Evolutionary conservation across 30 jellyfish, hydroid and myxozoan genomes (phyloP).

Genomic region (Mastigias papua): DNA sequence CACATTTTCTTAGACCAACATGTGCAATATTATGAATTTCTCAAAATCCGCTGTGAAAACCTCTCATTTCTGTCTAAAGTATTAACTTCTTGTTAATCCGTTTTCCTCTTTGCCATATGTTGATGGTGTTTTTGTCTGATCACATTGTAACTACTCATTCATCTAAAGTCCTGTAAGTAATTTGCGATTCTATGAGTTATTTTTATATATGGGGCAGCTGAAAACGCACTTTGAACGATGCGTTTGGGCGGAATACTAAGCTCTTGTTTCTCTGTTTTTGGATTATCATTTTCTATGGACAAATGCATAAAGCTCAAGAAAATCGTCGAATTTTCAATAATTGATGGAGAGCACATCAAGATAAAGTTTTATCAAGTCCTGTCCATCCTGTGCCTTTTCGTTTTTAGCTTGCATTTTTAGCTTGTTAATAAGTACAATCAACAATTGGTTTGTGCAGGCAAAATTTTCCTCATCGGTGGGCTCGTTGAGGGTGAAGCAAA

Average conservation of each 20-base stretch:
- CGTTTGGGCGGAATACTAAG: neutral
- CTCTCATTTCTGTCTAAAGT: neutral
- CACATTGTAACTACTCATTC: neutral
- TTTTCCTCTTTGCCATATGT: neutral
- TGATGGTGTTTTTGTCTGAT: neutral
- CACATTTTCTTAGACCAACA: no score
- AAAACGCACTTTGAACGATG: neutral
- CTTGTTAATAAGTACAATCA: no score
- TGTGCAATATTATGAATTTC: no score
- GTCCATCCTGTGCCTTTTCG: no score
- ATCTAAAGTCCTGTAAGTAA: neutral
- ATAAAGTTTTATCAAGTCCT: no score
- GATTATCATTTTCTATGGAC: neutral
- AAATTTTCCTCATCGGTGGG: conserved; percentile 58
- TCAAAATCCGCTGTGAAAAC: neutral
- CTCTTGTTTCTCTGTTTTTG: no score
- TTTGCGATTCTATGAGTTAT: neutral
- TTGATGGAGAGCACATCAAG: no score
- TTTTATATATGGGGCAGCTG: neutral
- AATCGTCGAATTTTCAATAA: neutral
- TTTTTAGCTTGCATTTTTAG: no score
- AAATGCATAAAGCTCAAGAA: neutral
- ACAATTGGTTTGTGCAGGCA: no score
- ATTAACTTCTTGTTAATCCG: neutral
- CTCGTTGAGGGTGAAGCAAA: conserved; percentile 32